These are phyloP conservation scores for Tragelaphus scriptus DNA, from an alignment of 2,113 vertebrate genomes.

Conservation along the genomic window DNA sequence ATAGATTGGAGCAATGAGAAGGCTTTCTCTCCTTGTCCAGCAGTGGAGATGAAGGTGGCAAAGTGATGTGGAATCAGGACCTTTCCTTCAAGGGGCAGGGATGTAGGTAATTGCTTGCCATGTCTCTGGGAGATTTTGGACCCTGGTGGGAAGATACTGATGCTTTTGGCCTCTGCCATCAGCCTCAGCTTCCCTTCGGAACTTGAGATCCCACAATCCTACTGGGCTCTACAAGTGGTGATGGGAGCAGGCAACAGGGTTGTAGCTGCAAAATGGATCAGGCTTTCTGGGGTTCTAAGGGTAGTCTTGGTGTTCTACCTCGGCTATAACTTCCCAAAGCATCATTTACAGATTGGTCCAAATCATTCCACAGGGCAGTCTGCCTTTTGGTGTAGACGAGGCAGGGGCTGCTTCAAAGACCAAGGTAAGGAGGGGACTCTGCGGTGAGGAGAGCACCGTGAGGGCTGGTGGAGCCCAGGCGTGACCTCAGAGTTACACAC, in stretches of 20 bases:
- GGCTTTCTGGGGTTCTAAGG: neutral
- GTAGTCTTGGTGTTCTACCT: neutral
- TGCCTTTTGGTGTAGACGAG: neutral
- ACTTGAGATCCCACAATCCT: neutral
- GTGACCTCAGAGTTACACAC: constrained; percentile 14
- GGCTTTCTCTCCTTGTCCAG: neutral
- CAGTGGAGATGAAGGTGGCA: neutral
- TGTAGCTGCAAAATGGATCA: neutral
- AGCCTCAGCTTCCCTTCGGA: neutral
- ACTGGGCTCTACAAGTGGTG: neutral
- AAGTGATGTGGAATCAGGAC: neutral
- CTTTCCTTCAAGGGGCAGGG: neutral
- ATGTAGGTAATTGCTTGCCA: neutral
- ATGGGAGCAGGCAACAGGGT: neutral
- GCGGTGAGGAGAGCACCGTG: neutral
- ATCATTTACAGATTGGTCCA: neutral
- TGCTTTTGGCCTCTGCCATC: neutral
- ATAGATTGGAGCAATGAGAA: neutral
- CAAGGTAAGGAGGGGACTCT: neutral
- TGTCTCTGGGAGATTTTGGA: neutral
- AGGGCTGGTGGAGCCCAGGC: neutral
- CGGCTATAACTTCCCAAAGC: neutral
- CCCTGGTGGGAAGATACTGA: neutral
- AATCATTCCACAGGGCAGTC: neutral
- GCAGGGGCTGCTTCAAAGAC: neutral